Base-by-base conservation (phyloP, 2,797 vertebrate genomes). In the Alosa sapidissima region DNA sequence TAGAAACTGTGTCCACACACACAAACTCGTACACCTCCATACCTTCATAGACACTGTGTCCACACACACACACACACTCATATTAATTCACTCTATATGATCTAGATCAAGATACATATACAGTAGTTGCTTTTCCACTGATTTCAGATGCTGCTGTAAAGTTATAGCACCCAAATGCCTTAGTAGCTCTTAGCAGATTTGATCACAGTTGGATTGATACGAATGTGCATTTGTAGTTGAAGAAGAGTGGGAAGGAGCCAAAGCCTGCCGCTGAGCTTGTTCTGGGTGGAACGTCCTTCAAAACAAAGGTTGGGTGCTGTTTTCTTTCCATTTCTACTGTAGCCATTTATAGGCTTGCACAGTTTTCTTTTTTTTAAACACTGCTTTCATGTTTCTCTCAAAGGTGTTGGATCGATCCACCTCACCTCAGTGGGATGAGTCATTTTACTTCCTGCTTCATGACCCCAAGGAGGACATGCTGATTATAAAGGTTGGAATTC, bases 381-480 rank as follows among this genome's bases (percentile, higher is more conserved):
- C 13, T 16, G 9, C 33, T 14, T 41, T 84, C 83, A 81, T 55
- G 78, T 45, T 2, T 6, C 87, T 54, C 87, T 21, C 83, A 62
- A 90, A 98, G 98, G 95, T 96, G 41, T 92, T 94, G 82, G 82
- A 96, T 86, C 96, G 96, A 0, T 95, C 93, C 11, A 86, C 92
- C 1, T 94, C 95, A 1, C 98, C 98, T 0, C 49, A 94, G 55
- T 99, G 98, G 98, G 95, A 97, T 0, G 97, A 98, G 88, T 95
- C 93, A 0, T 97, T 97, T 91, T 93, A 95, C 91, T 98, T 98
- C 91, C 91, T 93, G 87, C 91, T 98, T 91, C 94, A 85, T 89
- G 94, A 96, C 86, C 98, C 97, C 11, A 92, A 93, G 9, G 84
- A 90, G 0, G 97, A 98, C 81, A 92, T 93, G 0, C 94, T 99